Base-by-base conservation (phyloP, 30 jellyfish, hydroid and myxozoan genomes). In the Aurelia aurita region DNA sequence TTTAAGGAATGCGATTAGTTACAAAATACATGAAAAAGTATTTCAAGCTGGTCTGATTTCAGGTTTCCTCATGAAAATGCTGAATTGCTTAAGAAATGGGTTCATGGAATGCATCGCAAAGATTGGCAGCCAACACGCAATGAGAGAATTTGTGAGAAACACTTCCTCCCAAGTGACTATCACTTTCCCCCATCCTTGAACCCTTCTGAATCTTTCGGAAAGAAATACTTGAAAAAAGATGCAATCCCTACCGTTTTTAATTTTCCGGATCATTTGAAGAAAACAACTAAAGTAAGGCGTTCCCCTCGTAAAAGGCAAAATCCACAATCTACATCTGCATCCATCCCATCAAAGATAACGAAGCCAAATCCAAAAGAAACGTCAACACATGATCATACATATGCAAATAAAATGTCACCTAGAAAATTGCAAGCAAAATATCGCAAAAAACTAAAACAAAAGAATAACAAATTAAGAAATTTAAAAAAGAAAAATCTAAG, bases 61-160 rank as follows among this genome's bases (percentile, higher is more conserved):
- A 76, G 77, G 67, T 57, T 76, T 22, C 77, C 77, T 54, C 65
- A 26, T 61, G 67, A 59, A 23, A 61, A 74, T 39, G 27, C 31
- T 19, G 74, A 74, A 51, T 51, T 74, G 2, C 22, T 74, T 46
- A 74, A 74, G 57, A 74, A 74, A 72, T 74, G 86, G 77, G 21
- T 74, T 27, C 58, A 22, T 11, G 59, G 75, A 43, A 53, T 74
- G 74, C 57, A 39, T 21, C 31, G 75, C 11, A 55, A 74, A 27
- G 86, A 74, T 19, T 53, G 49, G 74, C 73, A 51, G 47, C 86
- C 86, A 21, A 21, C 75, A 19, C 28, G 44, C 16, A n/a, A 21
- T 18, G 34, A 47, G 25, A 32, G 53, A 19, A 72, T 72, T 29
- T 19, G 84, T 34, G 84, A 72, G 25, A 26, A 58, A 26, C 86